Base-by-base conservation (phyloP, 2,797 vertebrate species). In the Zalophus californianus region DNA sequence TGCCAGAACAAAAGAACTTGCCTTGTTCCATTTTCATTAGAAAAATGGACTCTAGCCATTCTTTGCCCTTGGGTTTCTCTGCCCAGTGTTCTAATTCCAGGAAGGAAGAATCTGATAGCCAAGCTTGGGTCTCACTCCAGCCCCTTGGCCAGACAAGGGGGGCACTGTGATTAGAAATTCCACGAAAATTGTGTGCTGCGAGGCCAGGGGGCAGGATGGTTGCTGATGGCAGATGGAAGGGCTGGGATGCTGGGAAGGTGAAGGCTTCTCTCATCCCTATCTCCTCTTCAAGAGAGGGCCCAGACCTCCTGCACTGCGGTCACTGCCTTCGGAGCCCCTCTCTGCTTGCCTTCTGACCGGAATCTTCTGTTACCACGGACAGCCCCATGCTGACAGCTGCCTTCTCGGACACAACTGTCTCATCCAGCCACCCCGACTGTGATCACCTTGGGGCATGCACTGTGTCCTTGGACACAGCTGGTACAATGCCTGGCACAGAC, bases 41-140 rank as follows among this genome's bases (percentile, higher is more conserved):
- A 96, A 95, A 96, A 70, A 48, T 20, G 7, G 80, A 60, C 70
- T 90, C 44, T 1, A 62, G 54, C 70, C 32, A 32, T 58, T 50
- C 70, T 54, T 64, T 91, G 86, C 44, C 91, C 68, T 83, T 80
- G 86, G 62, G 23, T 35, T 79, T 97, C 75, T 96, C 50, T 90
- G 86, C 75, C 85, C n/a, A 86, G 0, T 70, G 27, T 60, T 91
- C 91, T 92, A 78, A 86, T 94, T 89, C 70, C 82, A 86, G 93
- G 82, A 96, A 94, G 95, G 87, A 77, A 92, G 85, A 73, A 29
- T 78, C n/a, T 85, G 90, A 78, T 58, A 32, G 94, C 88, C 68
- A 90, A 72, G 32, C 11, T 38, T 64, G 50, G 52, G 10, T 86
- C 58, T 77, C 50, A 50, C 23, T 54, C 50, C 92, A 96, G 79